phyloP scores from a whole-genome alignment of 2,113 vertebrate species.

The Salvelinus namaycush region DNA sequence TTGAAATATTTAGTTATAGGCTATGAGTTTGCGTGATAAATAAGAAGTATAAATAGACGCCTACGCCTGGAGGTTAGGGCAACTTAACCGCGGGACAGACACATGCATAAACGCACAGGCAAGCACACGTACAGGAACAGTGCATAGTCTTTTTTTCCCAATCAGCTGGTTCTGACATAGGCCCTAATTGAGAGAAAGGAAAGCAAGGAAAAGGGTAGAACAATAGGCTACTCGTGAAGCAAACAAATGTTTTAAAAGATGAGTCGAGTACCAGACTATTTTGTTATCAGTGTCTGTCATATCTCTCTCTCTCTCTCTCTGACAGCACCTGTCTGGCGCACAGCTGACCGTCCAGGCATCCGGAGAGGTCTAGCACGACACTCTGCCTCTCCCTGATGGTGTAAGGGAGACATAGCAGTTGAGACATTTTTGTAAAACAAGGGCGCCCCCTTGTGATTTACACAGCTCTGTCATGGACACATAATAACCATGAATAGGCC shows the following conservation, averaged over 20 bases:
- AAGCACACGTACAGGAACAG: neutral
- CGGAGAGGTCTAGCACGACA: neutral
- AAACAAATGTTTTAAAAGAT: no score
- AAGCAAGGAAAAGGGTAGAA: no score
- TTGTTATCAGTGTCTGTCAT: no score
- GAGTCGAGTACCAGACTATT: no score
- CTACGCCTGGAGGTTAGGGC: neutral
- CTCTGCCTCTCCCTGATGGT: conserved; percentile 36
- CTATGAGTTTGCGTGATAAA: neutral
- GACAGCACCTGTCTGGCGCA: conserved; percentile 1
- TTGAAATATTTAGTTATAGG: neutral
- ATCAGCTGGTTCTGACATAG: no score
- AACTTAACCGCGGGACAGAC: neutral
- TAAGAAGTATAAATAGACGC: no score
- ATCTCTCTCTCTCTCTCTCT: neutral
- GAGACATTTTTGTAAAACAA: neutral
- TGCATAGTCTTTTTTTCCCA: no score
- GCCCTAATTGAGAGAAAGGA: no score
- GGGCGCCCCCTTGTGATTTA: conserved; percentile 46
- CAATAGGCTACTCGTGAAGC: no score
- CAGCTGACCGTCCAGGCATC: neutral
- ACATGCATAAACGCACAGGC: neutral
- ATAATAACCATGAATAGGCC: no score
- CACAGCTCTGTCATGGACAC: no score
- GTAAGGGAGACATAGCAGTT: neutral